phyloP scores from a whole-genome alignment of 2,888 invertebrate species.

The Cephus rjabovi region DNA sequence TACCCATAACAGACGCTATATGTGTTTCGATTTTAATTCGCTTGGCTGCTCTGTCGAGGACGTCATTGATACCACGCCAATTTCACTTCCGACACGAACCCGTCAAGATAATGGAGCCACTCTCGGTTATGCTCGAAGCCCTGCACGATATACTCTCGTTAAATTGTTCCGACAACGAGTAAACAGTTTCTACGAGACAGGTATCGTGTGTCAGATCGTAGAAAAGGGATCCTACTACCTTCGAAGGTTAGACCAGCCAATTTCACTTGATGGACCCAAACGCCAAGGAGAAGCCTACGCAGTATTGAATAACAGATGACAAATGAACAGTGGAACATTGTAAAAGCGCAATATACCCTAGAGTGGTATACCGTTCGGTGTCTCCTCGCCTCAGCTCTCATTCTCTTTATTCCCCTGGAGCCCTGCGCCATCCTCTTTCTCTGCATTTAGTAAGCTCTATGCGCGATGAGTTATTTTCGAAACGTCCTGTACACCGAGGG shows the following conservation, averaged over 20 bases:
- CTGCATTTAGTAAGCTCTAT: not conserved
- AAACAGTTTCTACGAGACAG: not conserved
- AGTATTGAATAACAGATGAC: not conserved
- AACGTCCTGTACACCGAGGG: constrained; percentile 47
- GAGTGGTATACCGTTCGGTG: not conserved
- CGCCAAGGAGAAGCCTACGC: not conserved
- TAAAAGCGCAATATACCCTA: not conserved
- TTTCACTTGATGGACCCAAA: not conserved
- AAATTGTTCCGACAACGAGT: not conserved
- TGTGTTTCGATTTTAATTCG: not conserved
- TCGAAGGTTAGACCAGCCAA: not conserved
- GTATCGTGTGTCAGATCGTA: not conserved
- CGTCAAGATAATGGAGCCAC: not conserved
- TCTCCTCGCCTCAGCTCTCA: not conserved
- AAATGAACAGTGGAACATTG: not conserved
- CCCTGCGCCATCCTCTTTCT: not conserved
- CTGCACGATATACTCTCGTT: not conserved
- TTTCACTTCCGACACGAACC: not conserved
- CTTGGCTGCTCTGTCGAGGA: not conserved
- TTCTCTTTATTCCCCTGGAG: not conserved
- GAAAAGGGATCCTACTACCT: not conserved
- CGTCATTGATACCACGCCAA: not conserved
- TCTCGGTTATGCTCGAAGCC: not conserved
- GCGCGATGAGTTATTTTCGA: constrained; percentile 37
- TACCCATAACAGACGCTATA: not conserved